A percentile compares a stretch with the other conserved stretches of the same genome.
Evolutionary conservation across 2,797 vertebrate species (phyloP).

Genomic region (Aulostomus chinensis): DNA sequence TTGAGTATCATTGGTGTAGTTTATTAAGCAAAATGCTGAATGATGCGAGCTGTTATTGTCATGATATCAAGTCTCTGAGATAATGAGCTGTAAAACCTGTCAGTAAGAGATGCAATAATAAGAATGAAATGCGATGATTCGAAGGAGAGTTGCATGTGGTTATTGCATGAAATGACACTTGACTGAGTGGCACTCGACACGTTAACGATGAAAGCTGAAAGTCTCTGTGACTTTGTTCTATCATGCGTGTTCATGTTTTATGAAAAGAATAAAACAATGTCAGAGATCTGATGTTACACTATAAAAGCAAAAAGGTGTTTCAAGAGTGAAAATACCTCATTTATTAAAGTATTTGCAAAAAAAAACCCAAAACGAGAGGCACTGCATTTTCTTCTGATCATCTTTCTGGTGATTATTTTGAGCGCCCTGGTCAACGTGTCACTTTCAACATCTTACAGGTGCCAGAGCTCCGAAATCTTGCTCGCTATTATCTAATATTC

Average conservation of each 20-base stretch:
- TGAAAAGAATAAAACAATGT: too few relatives aligned
- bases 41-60: background rate
- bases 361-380: too few relatives aligned
- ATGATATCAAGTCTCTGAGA: background rate
- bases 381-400: background rate
- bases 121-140: background rate
- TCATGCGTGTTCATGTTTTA: too few relatives aligned
- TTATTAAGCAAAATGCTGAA: background rate
- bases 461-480: background rate
- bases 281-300: too few relatives aligned
- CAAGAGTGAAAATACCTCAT: too few relatives aligned
- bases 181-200: background rate
- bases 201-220: too few relatives aligned
- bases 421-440: background rate
- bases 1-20: too few relatives aligned
- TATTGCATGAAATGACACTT: background rate
- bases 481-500: slow-evolving; percentile 8
- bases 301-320: too few relatives aligned
- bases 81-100: background rate
- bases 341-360: too few relatives aligned
- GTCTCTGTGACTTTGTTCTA: too few relatives aligned
- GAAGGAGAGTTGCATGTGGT: background rate
- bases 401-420: background rate
- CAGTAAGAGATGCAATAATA: background rate
- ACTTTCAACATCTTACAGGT: slow-evolving; percentile 1